Percentiles rank a stretch among this genome's conserved stretches.
Evolutionary conservation across 2,888 invertebrate species (phyloP).

Genomic region (Adelognathus sp.): DNA sequence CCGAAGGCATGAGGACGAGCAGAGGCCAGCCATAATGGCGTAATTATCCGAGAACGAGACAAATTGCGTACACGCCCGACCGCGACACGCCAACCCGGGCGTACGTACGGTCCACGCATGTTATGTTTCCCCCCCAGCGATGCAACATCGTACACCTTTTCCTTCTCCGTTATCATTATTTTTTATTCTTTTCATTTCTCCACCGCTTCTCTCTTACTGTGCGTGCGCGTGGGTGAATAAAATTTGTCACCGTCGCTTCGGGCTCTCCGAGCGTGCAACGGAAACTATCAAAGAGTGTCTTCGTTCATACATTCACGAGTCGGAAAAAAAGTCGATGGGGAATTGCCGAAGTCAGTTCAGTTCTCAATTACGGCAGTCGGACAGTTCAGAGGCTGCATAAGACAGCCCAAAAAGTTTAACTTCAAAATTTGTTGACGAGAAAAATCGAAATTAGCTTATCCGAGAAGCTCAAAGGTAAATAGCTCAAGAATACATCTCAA

Average conservation of each 20-base stretch:
- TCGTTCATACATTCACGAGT: slow-evolving; percentile 38
- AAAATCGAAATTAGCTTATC: too few species aligned
- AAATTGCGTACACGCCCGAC: slow-evolving; percentile 78
- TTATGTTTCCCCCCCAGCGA: slow-evolving; percentile 31
- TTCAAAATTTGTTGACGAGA: too few species aligned
- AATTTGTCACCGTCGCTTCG: slow-evolving; percentile 47
- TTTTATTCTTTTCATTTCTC: slow-evolving; percentile 4
- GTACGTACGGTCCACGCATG: slow-evolving; percentile 44
- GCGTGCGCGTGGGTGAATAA: slow-evolving; percentile 40
- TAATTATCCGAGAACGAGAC: slow-evolving; percentile 79
- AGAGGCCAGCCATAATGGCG: slow-evolving; percentile 70
- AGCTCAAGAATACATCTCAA: too few species aligned
- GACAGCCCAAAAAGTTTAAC: too few species aligned
- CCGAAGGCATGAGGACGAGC: slow-evolving; percentile 52
- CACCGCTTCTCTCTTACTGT: not conserved
- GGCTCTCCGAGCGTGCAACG: slow-evolving; percentile 1
- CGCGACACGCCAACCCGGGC: slow-evolving; percentile 69
- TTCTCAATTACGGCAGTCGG: too few species aligned
- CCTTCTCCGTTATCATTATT: slow-evolving; percentile 20
- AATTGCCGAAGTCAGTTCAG: too few species aligned
- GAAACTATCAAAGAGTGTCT: slow-evolving; percentile 18
- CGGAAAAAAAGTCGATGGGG: not conserved
- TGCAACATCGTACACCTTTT: slow-evolving; percentile 36
- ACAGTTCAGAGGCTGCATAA: too few species aligned
- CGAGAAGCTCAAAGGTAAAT: too few species aligned